Evolutionary conservation across 2,888 invertebrate species (phyloP).

Genomic region (Elmis aenea): DNA sequence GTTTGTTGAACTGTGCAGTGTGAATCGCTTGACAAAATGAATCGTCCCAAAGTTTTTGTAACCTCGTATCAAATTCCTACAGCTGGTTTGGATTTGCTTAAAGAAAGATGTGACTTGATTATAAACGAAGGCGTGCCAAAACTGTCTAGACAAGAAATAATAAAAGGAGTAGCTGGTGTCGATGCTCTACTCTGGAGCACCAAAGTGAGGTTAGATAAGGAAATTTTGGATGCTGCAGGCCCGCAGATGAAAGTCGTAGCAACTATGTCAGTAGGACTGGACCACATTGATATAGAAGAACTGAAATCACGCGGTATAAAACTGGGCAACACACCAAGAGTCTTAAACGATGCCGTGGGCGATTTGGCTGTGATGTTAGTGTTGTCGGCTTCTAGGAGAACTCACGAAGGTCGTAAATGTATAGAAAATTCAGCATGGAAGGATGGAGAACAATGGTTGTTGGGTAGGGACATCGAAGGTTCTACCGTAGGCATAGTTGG

Average conservation of each 20-base stretch:
- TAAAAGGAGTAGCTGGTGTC: slow-evolving; percentile 50
- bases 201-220: slow-evolving; percentile 48
- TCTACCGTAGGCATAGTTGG: slow-evolving; percentile 81
- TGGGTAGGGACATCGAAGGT: slow-evolving; percentile 72
- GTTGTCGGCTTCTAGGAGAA: slow-evolving; percentile 68
- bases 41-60: too few species aligned
- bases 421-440: slow-evolving; percentile 54
- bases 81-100: too few species aligned
- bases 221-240: slow-evolving; percentile 43
- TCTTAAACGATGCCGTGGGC: slow-evolving; percentile 72
- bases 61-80: too few species aligned
- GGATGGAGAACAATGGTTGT: slow-evolving; percentile 65
- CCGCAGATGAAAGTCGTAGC: slow-evolving; percentile 68
- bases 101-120: too few species aligned
- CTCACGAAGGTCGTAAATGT: slow-evolving; percentile 67
- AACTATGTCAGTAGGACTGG: slow-evolving; percentile 82
- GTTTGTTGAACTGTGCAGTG: too few species aligned
- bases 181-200: slow-evolving; percentile 60
- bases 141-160: slow-evolving; percentile 33
- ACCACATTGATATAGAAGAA: slow-evolving; percentile 72
- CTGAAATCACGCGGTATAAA: slow-evolving; percentile 65
- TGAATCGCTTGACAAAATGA: too few species aligned
- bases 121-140: too few species aligned
- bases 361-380: slow-evolving; percentile 75
- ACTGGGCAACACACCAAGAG: slow-evolving; percentile 76